phyloP scores from a whole-genome alignment of 2,113 vertebrate genomes.

The Pionites leucogaster region DNA sequence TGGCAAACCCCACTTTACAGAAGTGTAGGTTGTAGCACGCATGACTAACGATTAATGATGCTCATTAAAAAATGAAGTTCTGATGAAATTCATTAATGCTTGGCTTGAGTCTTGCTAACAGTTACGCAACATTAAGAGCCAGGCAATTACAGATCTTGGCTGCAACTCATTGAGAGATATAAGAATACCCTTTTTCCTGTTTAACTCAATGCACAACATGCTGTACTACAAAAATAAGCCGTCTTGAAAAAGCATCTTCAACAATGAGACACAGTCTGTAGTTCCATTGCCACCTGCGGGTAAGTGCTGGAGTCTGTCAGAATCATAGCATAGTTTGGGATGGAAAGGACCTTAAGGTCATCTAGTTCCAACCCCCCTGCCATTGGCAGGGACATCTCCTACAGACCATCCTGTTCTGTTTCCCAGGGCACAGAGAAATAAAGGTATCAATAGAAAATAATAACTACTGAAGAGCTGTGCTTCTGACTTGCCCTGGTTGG shows the following conservation, averaged over 20 bases:
- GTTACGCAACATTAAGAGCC: slow-evolving; percentile 72
- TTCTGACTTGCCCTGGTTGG: neutral
- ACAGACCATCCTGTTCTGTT: neutral
- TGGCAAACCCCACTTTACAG: slow-evolving; percentile 48
- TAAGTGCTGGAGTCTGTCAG: neutral
- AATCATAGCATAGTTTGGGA: neutral
- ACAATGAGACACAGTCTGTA: neutral
- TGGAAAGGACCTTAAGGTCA: neutral
- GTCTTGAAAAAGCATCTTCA: neutral
- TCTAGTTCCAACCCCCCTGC: neutral
- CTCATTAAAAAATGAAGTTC: slow-evolving; percentile 76
- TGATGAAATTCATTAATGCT: slow-evolving; percentile 76
- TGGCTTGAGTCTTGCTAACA: slow-evolving; percentile 69
- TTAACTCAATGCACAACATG: slow-evolving; percentile 24
- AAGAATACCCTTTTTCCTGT: slow-evolving; percentile 45
- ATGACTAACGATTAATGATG: slow-evolving; percentile 71
- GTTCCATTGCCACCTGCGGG: slow-evolving; percentile 59
- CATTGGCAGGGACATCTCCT: neutral
- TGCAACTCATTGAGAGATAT: slow-evolving; percentile 58
- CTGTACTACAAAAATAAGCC: neutral
- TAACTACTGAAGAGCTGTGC: neutral
- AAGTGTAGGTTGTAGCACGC: slow-evolving; percentile 51
- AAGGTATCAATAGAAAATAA: neutral
- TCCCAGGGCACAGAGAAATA: neutral
- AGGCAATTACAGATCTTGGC: slow-evolving; percentile 74